These are phyloP conservation scores for Apteryx mantelli DNA, from an alignment of 2,113 vertebrate species.

Conservation along the genomic window DNA sequence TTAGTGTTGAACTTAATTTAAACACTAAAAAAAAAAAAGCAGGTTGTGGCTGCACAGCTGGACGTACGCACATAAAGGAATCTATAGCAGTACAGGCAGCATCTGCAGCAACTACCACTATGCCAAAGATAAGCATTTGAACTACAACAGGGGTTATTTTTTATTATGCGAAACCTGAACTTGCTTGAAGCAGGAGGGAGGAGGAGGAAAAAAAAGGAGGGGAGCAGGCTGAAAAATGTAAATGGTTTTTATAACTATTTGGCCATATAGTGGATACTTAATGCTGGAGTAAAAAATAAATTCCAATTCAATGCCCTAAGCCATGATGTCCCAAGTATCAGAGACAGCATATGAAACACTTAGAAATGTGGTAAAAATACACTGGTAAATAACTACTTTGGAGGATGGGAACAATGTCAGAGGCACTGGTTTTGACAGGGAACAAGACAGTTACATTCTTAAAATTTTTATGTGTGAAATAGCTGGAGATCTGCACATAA, in stretches of 20 bases:
- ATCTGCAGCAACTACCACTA: not conserved
- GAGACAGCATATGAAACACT: not conserved
- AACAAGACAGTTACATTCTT: not conserved
- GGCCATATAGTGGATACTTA: not conserved
- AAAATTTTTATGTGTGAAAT: slow-evolving; percentile 27
- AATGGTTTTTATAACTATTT: not conserved
- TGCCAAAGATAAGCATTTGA: not conserved
- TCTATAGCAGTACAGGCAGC: not conserved
- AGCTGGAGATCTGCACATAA: not conserved
- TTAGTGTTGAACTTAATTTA: no score
- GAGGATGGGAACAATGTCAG: not conserved
- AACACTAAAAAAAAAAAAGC: not conserved
- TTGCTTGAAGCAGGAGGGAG: not conserved
- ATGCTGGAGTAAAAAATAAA: not conserved
- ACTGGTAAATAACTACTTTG: not conserved
- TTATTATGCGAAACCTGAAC: not conserved
- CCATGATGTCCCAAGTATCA: not conserved
- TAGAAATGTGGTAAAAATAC: not conserved
- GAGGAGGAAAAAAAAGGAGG: accelerated
- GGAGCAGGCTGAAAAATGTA: not conserved
- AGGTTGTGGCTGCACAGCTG: not conserved
- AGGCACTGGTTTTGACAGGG: not conserved
- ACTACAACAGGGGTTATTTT: not conserved
- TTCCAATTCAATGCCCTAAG: not conserved
- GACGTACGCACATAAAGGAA: not conserved